Conservation (phyloP, 2,888 invertebrate species). For the Tachystola acroxantha region DNA sequence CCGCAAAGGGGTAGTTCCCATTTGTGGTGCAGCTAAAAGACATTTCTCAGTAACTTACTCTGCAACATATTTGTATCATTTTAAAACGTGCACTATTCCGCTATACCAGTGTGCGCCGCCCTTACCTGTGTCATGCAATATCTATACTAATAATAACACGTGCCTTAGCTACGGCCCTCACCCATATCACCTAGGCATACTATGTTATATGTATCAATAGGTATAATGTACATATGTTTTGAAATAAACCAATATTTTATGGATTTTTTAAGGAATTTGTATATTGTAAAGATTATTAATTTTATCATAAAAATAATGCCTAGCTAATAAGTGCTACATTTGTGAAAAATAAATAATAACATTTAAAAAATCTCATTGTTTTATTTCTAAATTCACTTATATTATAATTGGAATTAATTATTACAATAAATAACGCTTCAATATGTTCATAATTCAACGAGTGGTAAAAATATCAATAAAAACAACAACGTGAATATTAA, state of each 20-base stretch:
- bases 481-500: slow-evolving; percentile 8
- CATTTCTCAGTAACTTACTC: no score
- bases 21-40: no score
- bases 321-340: slow-evolving; percentile 75
- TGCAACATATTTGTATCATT: no score
- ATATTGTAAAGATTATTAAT: slow-evolving; percentile 79
- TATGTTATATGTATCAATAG: slow-evolving; percentile 67
- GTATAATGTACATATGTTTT: slow-evolving; percentile 76
- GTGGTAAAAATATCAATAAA: slow-evolving; percentile 8
- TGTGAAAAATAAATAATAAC: slow-evolving; percentile 77
- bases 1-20: no score
- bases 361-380: slow-evolving; percentile 57
- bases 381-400: slow-evolving; percentile 39
- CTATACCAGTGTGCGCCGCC: not conserved
- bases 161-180: slow-evolving; percentile 72
- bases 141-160: slow-evolving; percentile 59
- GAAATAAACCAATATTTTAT: slow-evolving; percentile 76
- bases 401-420: slow-evolving; percentile 9
- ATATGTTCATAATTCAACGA: slow-evolving; percentile 11
- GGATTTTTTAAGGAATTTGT: slow-evolving; percentile 76
- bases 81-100: not conserved
- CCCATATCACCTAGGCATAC: slow-evolving; percentile 72
- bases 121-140: slow-evolving; percentile 37
- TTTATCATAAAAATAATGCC: slow-evolving; percentile 76
- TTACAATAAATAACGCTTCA: slow-evolving; percentile 10